Evolutionary conservation across 2,888 invertebrate species (phyloP).

Genomic region (Halictus quadricinctus): DNA sequence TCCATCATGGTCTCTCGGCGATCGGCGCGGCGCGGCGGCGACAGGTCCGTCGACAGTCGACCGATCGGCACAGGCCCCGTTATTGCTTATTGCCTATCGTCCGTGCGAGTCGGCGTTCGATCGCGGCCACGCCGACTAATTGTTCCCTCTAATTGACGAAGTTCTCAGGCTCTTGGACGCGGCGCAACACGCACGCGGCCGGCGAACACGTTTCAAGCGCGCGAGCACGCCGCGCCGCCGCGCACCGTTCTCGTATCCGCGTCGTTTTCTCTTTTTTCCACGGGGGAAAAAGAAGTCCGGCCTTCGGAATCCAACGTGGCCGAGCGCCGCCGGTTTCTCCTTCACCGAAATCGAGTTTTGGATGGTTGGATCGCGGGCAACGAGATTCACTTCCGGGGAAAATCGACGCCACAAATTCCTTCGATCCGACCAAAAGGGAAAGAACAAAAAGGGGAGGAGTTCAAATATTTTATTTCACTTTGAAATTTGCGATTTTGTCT

Average conservation of each 20-base stretch:
- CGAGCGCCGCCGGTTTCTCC: slow-evolving; percentile 30
- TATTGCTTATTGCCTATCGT: slow-evolving; percentile 75
- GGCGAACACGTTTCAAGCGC: background rate
- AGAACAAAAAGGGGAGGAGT: background rate
- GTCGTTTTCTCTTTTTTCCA: slow-evolving; percentile 40
- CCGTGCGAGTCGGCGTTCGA: slow-evolving; percentile 39
- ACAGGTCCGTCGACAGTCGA: slow-evolving; percentile 41
- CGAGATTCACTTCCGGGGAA: slow-evolving; percentile 39
- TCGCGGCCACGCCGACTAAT: slow-evolving; percentile 74
- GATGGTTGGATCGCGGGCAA: slow-evolving; percentile 21
- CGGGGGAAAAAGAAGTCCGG: slow-evolving; percentile 26
- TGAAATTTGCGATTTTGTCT: background rate
- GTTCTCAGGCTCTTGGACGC: slow-evolving; percentile 78
- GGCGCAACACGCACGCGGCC: slow-evolving; percentile 18
- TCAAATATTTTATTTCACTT: background rate
- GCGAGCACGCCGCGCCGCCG: background rate
- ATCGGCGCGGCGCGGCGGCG: background rate
- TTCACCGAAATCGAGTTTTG: slow-evolving; percentile 24
- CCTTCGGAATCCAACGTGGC: slow-evolving; percentile 45
- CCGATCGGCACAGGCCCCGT: slow-evolving; percentile 50
- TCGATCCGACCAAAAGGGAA: background rate
- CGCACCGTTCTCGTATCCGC: background rate
- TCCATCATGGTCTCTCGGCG: slow-evolving; percentile 16
- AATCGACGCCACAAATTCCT: background rate
- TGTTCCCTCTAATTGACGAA: slow-evolving; percentile 80